phyloP scores from a whole-genome alignment of 2,113 vertebrate genomes.

The Antidorcas marsupialis region DNA sequence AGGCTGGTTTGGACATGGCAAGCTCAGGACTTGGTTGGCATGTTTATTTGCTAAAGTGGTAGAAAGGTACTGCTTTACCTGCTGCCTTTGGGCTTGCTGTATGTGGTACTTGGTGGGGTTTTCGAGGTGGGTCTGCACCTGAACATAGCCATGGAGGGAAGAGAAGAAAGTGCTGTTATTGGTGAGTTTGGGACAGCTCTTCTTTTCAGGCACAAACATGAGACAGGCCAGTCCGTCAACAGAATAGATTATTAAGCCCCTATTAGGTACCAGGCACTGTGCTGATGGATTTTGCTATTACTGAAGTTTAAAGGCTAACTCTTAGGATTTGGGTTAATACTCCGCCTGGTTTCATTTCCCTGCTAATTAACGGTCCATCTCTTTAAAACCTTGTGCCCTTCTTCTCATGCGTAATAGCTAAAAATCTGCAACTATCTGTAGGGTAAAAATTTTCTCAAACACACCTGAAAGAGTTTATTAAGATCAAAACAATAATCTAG shows the following conservation, averaged over 20 bases:
- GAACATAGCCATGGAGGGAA: constrained; percentile 56
- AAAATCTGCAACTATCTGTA: not conserved
- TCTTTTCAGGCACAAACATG: not conserved
- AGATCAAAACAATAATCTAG: not conserved
- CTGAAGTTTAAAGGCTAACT: not conserved
- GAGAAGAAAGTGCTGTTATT: constrained; percentile 58
- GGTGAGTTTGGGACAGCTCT: rapidly evolving
- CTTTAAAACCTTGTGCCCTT: not conserved
- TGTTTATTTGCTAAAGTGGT: constrained; percentile 94
- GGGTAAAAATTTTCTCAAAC: not conserved
- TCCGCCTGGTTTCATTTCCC: not conserved
- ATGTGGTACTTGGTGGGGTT: constrained; percentile 97
- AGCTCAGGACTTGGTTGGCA: constrained; percentile 92
- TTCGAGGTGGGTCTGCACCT: constrained; percentile 98
- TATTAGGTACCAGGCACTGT: not conserved
- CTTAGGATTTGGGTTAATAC: not conserved
- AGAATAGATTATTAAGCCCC: not conserved
- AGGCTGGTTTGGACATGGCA: constrained; percentile 93
- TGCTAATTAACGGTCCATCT: not conserved
- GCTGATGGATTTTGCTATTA: not conserved
- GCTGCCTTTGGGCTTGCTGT: constrained; percentile 95
- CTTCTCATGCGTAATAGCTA: not conserved
- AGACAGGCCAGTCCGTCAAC: not conserved
- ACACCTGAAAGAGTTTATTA: not conserved
- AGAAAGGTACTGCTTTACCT: constrained; percentile 98